These are phyloP conservation scores for Danionella cerebrum DNA, from an alignment of 2,113 vertebrate genomes.

Conservation along the genomic window DNA sequence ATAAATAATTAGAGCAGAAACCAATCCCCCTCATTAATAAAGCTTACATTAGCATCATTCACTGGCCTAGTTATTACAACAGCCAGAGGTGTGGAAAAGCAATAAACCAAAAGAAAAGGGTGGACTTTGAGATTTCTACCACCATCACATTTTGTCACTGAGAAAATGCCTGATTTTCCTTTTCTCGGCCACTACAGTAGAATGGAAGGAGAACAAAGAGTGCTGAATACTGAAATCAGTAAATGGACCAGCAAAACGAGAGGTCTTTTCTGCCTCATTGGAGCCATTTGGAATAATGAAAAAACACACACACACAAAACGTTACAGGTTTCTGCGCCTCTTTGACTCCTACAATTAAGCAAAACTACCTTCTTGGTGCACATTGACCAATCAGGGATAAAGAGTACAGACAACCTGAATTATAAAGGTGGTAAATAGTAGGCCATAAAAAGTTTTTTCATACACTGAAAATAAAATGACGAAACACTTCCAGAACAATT, in stretches of 20 bases:
- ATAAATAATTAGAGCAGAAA: slow-evolving; percentile 51
- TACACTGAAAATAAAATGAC: slow-evolving; percentile 12
- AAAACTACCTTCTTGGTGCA: slow-evolving; percentile 16
- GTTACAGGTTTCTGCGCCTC: slow-evolving; percentile 17
- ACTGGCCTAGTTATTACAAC: slow-evolving; percentile 35
- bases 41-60: slow-evolving; percentile 31
- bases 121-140: slow-evolving; percentile 20
- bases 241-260: slow-evolving; percentile 22
- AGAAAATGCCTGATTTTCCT: slow-evolving; percentile 18
- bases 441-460: not conserved
- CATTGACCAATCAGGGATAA: slow-evolving; percentile 27
- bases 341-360: slow-evolving; percentile 26
- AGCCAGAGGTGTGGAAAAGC: slow-evolving; percentile 7
- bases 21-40: slow-evolving; percentile 42
- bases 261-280: slow-evolving; percentile 34
- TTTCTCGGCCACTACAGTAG: not conserved
- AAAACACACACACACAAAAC: slow-evolving; percentile 25
- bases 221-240: slow-evolving; percentile 2
- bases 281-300: slow-evolving; percentile 33
- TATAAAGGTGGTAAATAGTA: slow-evolving; percentile 32
- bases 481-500: slow-evolving; percentile 13
- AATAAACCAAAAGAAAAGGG: not conserved
- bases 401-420: slow-evolving; percentile 34
- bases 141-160: not conserved
- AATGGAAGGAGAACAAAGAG: slow-evolving; percentile 1